These are phyloP conservation scores for Zygaena filipendulae DNA, from an alignment of 2,888 invertebrate genomes.

Conservation along the genomic window DNA sequence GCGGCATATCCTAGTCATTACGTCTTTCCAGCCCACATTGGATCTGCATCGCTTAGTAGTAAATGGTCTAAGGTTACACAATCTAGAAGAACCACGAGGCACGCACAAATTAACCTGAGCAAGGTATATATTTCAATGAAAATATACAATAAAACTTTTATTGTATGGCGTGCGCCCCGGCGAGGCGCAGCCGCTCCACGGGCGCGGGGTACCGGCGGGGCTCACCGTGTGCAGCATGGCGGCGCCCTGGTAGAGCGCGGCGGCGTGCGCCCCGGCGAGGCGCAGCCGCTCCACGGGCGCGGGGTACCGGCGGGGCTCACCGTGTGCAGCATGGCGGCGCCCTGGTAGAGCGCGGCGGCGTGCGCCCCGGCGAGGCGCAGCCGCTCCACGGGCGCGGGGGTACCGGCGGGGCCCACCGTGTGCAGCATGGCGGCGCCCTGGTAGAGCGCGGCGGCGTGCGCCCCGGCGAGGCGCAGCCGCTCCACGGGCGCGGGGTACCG, in stretches of 20 bases:
- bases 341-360: slow-evolving; percentile 59
- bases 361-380: slow-evolving; percentile 89
- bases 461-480: slow-evolving; percentile 85
- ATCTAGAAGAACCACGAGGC: too few species aligned
- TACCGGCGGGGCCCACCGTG: slow-evolving; percentile 85
- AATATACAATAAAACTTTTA: too few species aligned
- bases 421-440: slow-evolving; percentile 59
- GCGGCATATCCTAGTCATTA: too few species aligned
- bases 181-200: slow-evolving; percentile 79
- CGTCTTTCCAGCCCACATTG: too few species aligned
- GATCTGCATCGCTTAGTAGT: too few species aligned
- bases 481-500: slow-evolving; percentile 86
- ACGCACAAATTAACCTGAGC: too few species aligned
- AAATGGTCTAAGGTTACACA: too few species aligned
- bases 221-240: slow-evolving; percentile 86
- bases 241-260: slow-evolving; percentile 86
- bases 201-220: slow-evolving; percentile 85
- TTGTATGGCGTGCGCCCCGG: slow-evolving; percentile 86
- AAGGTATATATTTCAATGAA: too few species aligned
- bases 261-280: slow-evolving; percentile 86
- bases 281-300: slow-evolving; percentile 81
- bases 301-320: slow-evolving; percentile 95
- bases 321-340: slow-evolving; percentile 65
- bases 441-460: slow-evolving; percentile 71
- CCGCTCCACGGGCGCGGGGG: slow-evolving; percentile 80